Evolutionary conservation across 2,113 vertebrate species (phyloP).

Genomic region (Heteronetta atricapilla): DNA sequence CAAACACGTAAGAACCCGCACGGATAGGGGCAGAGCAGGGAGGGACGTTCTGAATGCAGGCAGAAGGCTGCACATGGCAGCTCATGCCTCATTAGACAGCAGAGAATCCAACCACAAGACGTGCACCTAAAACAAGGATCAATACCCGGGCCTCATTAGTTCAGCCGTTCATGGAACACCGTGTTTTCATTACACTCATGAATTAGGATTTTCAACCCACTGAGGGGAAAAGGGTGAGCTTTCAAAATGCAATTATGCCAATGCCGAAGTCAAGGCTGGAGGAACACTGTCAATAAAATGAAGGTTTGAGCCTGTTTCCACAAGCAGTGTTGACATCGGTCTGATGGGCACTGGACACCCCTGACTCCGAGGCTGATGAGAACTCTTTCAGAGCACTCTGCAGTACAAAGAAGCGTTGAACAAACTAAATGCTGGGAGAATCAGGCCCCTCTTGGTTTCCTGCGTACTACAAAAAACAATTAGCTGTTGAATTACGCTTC

Average conservation of each 20-base stretch:
- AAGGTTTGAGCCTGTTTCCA: not conserved
- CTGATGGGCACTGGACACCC: accelerated
- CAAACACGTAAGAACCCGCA: not conserved
- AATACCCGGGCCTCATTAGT: not conserved
- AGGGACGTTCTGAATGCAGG: not conserved
- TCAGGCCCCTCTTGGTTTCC: not conserved
- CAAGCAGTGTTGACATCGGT: not conserved
- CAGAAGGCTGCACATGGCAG: not conserved
- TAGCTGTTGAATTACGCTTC: not conserved
- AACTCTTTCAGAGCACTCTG: not conserved
- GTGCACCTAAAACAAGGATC: not conserved
- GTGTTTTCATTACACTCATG: not conserved
- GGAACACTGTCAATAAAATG: not conserved
- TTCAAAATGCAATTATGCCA: not conserved
- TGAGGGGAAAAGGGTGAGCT: not conserved
- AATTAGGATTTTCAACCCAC: not conserved
- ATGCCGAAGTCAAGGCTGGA: not conserved
- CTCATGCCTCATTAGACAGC: not conserved
- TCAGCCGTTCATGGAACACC: not conserved
- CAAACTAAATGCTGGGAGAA: not conserved
- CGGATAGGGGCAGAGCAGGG: not conserved
- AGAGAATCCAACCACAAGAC: not conserved
- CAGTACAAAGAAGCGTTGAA: not conserved
- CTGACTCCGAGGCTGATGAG: not conserved
- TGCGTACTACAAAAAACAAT: not conserved